Evolutionary conservation across 1,140 invertebrate genomes (phyloP).

Genomic region (Drosophila sechellia): DNA sequence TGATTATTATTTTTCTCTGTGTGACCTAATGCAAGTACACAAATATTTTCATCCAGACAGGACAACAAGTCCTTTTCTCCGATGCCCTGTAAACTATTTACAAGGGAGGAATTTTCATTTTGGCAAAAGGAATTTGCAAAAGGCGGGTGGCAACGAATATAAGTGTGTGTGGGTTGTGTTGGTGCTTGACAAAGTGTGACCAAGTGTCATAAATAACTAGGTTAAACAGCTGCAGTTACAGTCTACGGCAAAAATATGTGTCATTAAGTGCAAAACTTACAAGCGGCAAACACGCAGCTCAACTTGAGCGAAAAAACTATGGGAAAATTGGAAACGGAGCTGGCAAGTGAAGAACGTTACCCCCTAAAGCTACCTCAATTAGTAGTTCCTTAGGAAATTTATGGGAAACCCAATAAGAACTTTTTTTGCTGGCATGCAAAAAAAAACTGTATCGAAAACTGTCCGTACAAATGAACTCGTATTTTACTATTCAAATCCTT

Average conservation of each 20-base stretch:
- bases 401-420: not conserved
- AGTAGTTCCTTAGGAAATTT: not conserved
- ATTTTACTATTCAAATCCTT: not conserved
- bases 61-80: conserved; percentile 35
- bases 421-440: too few species aligned
- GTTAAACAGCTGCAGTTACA: conserved; percentile 71
- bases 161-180: conserved; percentile 8
- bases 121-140: conserved; percentile 74
- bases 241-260: conserved; percentile 56
- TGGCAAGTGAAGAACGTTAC: not conserved
- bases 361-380: conserved; percentile 17
- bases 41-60: conserved; percentile 61
- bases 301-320: conserved; percentile 15
- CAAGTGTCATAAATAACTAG: conserved; percentile 76
- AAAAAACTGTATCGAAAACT: too few species aligned
- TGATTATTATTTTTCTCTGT: not conserved
- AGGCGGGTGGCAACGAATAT: not conserved
- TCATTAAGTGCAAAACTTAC: conserved; percentile 70
- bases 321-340: not conserved
- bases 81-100: conserved; percentile 52
- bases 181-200: conserved; percentile 48
- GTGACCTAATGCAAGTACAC: conserved; percentile 60
- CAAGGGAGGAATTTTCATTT: conserved; percentile 75
- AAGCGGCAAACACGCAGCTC: conserved; percentile 58
- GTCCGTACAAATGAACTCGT: too few species aligned